Base-by-base conservation (phyloP, 1,140 invertebrate genomes). In the Cydia fagiglandana region DNA sequence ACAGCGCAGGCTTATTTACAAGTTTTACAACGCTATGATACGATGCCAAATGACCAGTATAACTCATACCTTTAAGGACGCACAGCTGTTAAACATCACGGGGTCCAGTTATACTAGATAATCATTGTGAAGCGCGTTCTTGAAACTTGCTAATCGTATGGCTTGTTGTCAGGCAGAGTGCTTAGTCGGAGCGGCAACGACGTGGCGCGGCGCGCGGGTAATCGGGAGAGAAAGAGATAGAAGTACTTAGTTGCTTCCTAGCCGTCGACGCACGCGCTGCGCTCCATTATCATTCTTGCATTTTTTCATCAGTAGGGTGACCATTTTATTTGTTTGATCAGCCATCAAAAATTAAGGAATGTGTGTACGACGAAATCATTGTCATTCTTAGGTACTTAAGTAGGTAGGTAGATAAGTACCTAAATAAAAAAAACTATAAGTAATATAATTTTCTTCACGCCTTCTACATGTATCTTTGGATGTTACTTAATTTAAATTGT, bases 221-320 rank as follows among this genome's bases (percentile, higher is more conserved):
- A 70, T 70, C 66, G n/a, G 15, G 7, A 17, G 66, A 17, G 66
- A 70, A 41, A 70, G 66, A 70, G 64, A 70, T 10, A n/a, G 30
- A 34, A 45, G 2, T 70, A 24, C 24, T 24, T 24, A 30, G 34
- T 45, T 15, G 30, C n/a, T 34, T 15, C 4, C n/a, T 24, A 24
- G 20, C 5, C 20, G 20, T n/a, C 34, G 15, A 15, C 66, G 66
- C 34, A 70, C 30, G 17, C 66, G 30, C 30, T n/a, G 15, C 64
- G 64, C 15, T 68, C 64, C 64, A 12, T 4, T 4, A 38, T 68
- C 3, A 5, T 13, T 30, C 5, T 38, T 38, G 12, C n/a, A 34
- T 17, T 53, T 2, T 28, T 41, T 41, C 9, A 20, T 30, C 2
- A 28, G 20, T 64, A 64, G 64, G 24, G 28, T 64, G 64, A 64